Percentiles rank a stretch among this genome's conserved stretches.
Evolutionary conservation across 2,888 invertebrate species (phyloP).

Genomic region (Drosophila barbarae): DNA sequence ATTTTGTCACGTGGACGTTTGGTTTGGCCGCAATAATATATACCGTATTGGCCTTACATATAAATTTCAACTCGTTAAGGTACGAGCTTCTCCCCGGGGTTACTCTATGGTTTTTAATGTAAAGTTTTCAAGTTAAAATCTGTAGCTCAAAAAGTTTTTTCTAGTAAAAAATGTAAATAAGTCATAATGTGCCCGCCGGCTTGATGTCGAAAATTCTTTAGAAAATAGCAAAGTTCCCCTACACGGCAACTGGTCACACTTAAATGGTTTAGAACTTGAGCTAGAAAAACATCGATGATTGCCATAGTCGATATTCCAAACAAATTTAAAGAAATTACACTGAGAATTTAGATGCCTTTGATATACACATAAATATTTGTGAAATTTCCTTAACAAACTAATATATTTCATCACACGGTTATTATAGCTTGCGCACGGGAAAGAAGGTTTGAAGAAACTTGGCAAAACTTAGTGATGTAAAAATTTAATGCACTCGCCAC

Average conservation of each 20-base stretch:
- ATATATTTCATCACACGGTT: neutral
- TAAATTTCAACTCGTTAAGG: neutral
- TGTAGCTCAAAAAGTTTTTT: neutral
- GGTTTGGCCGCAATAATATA: neutral
- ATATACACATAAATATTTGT: neutral
- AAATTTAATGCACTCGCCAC: neutral
- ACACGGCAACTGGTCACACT: constrained; percentile 3
- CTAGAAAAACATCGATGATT: neutral
- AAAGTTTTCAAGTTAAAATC: neutral
- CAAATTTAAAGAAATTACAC: neutral
- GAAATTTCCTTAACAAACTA: neutral
- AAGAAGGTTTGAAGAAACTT: neutral
- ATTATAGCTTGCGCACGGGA: neutral
- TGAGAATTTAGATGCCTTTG: constrained; percentile 1
- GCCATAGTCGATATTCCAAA: neutral
- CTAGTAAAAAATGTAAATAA: neutral
- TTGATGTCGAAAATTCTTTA: neutral
- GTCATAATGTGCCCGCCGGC: constrained; percentile 1
- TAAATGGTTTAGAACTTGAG: neutral
- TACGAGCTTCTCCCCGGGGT: neutral
- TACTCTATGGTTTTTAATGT: neutral
- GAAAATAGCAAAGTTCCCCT: neutral
- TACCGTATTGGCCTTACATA: neutral
- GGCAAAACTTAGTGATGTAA: neutral
- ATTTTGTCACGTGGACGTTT: neutral